phyloP scores from a whole-genome alignment of 2,888 invertebrate species.

The Notocelia uddmanniana region DNA sequence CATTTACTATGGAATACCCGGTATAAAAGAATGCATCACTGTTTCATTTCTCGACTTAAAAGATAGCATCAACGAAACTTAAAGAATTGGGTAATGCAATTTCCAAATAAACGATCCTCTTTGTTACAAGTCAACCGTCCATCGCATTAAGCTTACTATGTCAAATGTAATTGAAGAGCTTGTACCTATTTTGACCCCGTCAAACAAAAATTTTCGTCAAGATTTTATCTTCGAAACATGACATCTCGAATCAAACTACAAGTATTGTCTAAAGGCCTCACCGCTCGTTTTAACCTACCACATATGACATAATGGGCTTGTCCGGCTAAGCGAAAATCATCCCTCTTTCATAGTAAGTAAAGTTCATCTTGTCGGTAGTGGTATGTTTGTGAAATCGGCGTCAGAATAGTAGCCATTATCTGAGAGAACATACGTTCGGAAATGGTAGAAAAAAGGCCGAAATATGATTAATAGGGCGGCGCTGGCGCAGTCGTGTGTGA shows the following conservation, averaged over 20 bases:
- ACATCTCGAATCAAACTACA: constrained; percentile 82
- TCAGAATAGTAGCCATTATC: constrained; percentile 79
- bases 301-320: constrained; percentile 47
- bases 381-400: constrained; percentile 64
- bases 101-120: constrained; percentile 37
- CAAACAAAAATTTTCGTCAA: constrained; percentile 79
- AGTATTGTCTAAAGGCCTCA: constrained; percentile 75
- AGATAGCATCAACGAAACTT: constrained; percentile 37
- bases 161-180: constrained; percentile 81
- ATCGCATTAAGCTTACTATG: constrained; percentile 59
- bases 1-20: neutral
- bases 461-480: constrained; percentile 84
- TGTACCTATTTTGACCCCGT: constrained; percentile 78
- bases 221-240: constrained; percentile 79
- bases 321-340: constrained; percentile 12
- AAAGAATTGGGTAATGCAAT: constrained; percentile 41
- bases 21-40: neutral
- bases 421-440: constrained; percentile 80
- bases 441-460: constrained; percentile 80
- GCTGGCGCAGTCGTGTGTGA: constrained; percentile 78
- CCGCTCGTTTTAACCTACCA: constrained; percentile 61
- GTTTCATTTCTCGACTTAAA: neutral
- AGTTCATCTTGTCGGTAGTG: constrained; percentile 25
- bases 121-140: constrained; percentile 39
- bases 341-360: constrained; percentile 47